Evolutionary conservation across 2,888 invertebrate genomes (phyloP).

Genomic region (Drosophila buzzatii): DNA sequence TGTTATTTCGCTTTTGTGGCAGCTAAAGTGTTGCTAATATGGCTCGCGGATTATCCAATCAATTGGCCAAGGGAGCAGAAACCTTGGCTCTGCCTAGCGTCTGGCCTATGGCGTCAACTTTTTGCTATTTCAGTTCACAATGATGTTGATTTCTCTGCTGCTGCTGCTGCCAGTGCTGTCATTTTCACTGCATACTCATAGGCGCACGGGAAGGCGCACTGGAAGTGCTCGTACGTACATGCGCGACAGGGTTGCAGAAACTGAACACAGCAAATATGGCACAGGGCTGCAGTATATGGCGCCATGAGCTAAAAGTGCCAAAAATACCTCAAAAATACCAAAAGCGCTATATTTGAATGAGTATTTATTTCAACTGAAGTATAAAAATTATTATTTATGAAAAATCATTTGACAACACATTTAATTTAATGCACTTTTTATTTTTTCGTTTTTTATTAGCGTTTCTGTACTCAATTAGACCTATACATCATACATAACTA

Average conservation of each 20-base stretch:
- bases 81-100: conserved; percentile 66
- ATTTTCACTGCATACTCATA: conserved; percentile 79
- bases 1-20: conserved; percentile 2
- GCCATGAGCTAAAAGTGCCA: background rate
- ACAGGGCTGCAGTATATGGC: conserved; percentile 25
- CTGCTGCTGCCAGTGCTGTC: conserved; percentile 70
- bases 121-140: conserved; percentile 51
- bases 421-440: conserved; percentile 72
- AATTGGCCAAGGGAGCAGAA: conserved; percentile 65
- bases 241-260: conserved; percentile 62
- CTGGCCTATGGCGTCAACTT: conserved; percentile 62
- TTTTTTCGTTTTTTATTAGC: conserved; percentile 77
- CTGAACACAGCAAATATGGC: background rate
- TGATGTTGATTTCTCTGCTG: conserved; percentile 69
- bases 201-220: conserved; percentile 66
- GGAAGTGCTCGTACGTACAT: conserved; percentile 52
- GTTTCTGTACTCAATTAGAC: conserved; percentile 76
- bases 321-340: conserved; percentile 2
- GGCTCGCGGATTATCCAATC: conserved; percentile 66
- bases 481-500: conserved; percentile 81
- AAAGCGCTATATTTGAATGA: background rate
- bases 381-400: background rate
- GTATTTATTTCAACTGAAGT: background rate
- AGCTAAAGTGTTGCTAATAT: background rate
- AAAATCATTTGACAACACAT: conserved; percentile 4